Evolutionary conservation across 2,888 invertebrate genomes (phyloP), one percentile per base, ranked within the genome.

Genomic region (Zeuzera pyrina): DNA sequence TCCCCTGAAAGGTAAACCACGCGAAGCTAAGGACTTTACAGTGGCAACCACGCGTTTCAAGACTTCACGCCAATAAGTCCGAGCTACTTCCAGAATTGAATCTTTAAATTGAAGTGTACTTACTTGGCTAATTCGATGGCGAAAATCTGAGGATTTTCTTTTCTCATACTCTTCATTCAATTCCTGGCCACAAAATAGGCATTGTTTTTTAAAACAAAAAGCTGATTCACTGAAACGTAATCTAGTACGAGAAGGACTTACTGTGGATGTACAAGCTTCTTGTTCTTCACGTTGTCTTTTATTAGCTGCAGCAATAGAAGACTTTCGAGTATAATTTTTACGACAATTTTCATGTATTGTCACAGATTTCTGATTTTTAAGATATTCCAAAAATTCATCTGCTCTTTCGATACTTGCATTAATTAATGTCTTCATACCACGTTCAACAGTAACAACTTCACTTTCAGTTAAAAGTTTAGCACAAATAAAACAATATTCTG

Each of bases 171-270:
- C 52, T 52, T 59, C 54, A 52, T 52, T 44, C 36, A 39, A 36
- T 45, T 47, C 36, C 34, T 54, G 4, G 39, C 51, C 52, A 38
- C 57, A 59, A 52, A 59, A 56, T 42, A 50, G 43, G 34, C 49
- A 52, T 31, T 10, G 33, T 34, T 51, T 35, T 48, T 47, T 44
- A 39, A 47, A 54, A 52, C 45, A 50, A 51, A 54, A 55, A 45
- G 31, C 41, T 41, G 50, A 52, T 40, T 52, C 51, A 50, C 45
- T 57, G 12, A 39, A 15, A 28, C 51, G 49, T 34, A 40, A 29
- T 49, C 49, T 54, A 39, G 43, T 47, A 46, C 42, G 49, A 45
- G 46, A 42, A 42, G 49, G 47, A 47, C 46, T 50, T 42, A 13
- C 36, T 42, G 35, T 43, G 13, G 51, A 52, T 42, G 50, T 53